A percentile compares a stretch with the other conserved stretches of the same genome.
Conservation (phyloP, 2,797 vertebrate species). For the Lagodon rhomboides region DNA sequence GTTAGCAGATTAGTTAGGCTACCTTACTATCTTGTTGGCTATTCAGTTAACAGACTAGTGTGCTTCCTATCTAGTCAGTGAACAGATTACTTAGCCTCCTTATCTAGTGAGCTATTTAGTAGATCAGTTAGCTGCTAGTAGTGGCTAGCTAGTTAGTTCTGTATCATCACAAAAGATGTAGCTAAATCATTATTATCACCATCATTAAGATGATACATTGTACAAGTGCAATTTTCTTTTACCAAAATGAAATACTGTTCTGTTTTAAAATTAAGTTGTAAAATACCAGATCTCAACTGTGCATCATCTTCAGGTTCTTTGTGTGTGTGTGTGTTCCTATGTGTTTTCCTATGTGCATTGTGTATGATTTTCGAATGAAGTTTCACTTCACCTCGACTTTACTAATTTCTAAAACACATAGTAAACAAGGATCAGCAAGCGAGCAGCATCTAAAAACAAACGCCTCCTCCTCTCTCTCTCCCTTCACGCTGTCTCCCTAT, state of each 20-base stretch:
- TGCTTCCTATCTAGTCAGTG: no score
- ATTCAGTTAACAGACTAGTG: no score
- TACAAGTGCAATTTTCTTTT: background rate
- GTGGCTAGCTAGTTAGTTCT: background rate
- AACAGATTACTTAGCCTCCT: background rate
- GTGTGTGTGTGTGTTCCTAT: background rate
- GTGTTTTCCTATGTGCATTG: background rate
- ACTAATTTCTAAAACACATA: conserved; percentile 45
- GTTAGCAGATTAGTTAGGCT: no score
- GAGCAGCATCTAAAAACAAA: conserved; percentile 60
- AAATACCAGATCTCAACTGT: background rate
- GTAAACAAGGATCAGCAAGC: conserved; percentile 59
- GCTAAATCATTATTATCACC: no score
- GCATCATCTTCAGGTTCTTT: background rate
- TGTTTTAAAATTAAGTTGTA: background rate
- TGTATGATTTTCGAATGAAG: conserved; percentile 4
- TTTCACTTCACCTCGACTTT: conserved; percentile 31
- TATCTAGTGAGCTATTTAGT: background rate
- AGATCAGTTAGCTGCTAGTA: background rate
- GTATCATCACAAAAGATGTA: no score
- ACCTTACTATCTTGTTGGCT: no score
- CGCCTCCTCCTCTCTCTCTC: conserved; percentile 29
- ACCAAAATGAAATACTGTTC: background rate
- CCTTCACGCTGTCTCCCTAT: conserved; percentile 52
- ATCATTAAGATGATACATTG: background rate